These are phyloP conservation scores for Hirtodrosophila alboralis DNA, from an alignment of 2,888 invertebrate species.

Conservation along the genomic window DNA sequence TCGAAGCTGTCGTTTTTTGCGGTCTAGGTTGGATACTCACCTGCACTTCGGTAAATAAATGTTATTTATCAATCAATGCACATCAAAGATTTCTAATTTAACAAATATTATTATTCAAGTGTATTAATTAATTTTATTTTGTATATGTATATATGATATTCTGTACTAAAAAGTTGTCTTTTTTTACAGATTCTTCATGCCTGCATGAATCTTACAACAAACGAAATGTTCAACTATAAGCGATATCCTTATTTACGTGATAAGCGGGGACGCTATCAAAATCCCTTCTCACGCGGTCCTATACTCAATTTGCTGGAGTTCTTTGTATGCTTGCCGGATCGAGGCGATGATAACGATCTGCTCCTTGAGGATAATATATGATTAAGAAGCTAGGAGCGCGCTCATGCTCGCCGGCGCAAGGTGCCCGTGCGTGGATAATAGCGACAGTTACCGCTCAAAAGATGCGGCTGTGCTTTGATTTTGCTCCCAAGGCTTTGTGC, in stretches of 20 bases:
- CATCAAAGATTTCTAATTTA: too few relatives aligned
- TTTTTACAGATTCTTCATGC: slow-evolving; percentile 91
- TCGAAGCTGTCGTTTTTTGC: slow-evolving; percentile 93
- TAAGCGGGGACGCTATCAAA: slow-evolving; percentile 93
- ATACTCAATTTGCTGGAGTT: slow-evolving; percentile 94
- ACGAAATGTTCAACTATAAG: slow-evolving; percentile 97
- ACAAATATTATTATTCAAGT: too few relatives aligned
- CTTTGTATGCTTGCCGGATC: slow-evolving; percentile 93
- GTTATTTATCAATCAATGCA: too few relatives aligned
- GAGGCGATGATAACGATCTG: slow-evolving; percentile 90
- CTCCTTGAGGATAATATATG: slow-evolving; percentile 87
- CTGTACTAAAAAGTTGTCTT: neutral
- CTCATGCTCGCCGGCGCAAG: slow-evolving; percentile 72
- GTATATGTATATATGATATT: too few relatives aligned
- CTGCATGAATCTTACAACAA: slow-evolving; percentile 96
- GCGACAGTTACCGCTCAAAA: slow-evolving; percentile 52
- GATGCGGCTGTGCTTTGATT: slow-evolving; percentile 61
- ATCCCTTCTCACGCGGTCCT: slow-evolving; percentile 96
- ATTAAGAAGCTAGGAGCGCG: slow-evolving; percentile 82
- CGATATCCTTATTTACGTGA: slow-evolving; percentile 95
- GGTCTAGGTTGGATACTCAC: slow-evolving; percentile 94
- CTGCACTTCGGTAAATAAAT: slow-evolving; percentile 91
- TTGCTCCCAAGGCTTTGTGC: slow-evolving; percentile 53
- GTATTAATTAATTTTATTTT: too few relatives aligned
- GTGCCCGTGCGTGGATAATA: slow-evolving; percentile 79